Percentiles rank a stretch among this genome's conserved stretches.
These are phyloP conservation scores for Phoxinus dragarum DNA, from an alignment of 2,797 vertebrate genomes.

Conservation along the genomic window DNA sequence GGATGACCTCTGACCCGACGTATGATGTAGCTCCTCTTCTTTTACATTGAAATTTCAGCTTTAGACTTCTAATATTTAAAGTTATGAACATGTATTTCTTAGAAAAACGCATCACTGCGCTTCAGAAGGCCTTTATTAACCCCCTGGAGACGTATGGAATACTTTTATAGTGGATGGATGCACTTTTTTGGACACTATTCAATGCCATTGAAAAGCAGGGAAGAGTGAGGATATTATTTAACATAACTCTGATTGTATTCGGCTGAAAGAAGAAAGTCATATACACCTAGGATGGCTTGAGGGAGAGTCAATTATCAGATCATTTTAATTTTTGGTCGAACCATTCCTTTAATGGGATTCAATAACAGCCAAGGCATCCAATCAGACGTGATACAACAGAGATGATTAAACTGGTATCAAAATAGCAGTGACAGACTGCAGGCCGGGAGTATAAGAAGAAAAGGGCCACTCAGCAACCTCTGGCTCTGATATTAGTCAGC, in stretches of 20 bases:
- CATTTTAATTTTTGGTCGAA: not conserved
- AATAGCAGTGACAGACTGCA: constrained; percentile 50
- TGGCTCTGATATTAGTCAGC: constrained; percentile 79
- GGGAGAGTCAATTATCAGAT: not conserved
- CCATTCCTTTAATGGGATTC: not conserved
- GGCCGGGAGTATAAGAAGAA: constrained; percentile 43
- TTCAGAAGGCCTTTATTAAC: not conserved
- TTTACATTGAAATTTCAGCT: not conserved
- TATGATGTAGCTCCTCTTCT: not conserved
- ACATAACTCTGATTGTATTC: not conserved
- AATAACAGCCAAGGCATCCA: not conserved
- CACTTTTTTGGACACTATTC: not conserved
- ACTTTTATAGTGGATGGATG: not conserved
- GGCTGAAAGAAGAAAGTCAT: not conserved
- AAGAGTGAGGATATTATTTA: not conserved
- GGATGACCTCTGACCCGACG: too few species aligned
- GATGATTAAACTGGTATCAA: constrained; percentile 36
- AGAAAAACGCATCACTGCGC: too few species aligned
- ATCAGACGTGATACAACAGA: not conserved
- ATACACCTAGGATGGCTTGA: not conserved
- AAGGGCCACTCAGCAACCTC: constrained; percentile 63
- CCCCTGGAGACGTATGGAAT: not conserved
- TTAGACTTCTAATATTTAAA: not conserved
- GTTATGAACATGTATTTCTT: too few species aligned
- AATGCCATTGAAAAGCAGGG: not conserved